Percentiles rank a stretch among this genome's conserved stretches.
Evolutionary conservation across 1,140 invertebrate species (phyloP).

Genomic region (Lanistes nyassanus): DNA sequence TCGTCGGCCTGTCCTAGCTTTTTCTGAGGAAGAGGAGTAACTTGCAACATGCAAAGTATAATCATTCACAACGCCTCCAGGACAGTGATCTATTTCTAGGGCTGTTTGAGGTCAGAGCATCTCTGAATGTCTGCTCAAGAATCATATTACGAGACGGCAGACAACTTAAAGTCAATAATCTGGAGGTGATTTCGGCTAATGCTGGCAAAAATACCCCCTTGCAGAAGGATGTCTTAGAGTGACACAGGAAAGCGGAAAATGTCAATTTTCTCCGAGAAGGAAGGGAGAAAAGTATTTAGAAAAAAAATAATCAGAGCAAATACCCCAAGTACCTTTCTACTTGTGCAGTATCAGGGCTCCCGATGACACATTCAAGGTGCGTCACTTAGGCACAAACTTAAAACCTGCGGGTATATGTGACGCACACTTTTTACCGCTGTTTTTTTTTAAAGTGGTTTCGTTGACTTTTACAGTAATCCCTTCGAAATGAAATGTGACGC

Average conservation of each 20-base stretch:
- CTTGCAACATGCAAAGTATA: too few relatives aligned
- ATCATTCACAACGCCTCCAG: too few relatives aligned
- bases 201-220: not conserved
- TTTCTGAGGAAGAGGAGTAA: too few relatives aligned
- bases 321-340: too few relatives aligned
- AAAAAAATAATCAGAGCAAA: too few relatives aligned
- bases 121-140: too few relatives aligned
- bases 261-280: not conserved
- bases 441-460: not conserved
- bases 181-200: too few relatives aligned
- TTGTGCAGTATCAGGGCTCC: not conserved
- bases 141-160: too few relatives aligned
- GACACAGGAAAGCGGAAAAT: not conserved
- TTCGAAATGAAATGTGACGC: not conserved
- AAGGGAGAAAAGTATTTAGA: not conserved
- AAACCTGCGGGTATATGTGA: not conserved
- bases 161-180: too few relatives aligned
- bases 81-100: too few relatives aligned
- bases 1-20: too few relatives aligned
- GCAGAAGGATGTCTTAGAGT: not conserved
- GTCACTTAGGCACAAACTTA: not conserved
- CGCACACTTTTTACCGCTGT: not conserved
- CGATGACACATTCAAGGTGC: not conserved
- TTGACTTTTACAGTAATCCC: not conserved
- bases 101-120: too few relatives aligned